Percentiles rank a stretch among this genome's conserved stretches.
Conservation (phyloP, 2,797 vertebrate genomes). For the Fistularia tabacaria region DNA sequence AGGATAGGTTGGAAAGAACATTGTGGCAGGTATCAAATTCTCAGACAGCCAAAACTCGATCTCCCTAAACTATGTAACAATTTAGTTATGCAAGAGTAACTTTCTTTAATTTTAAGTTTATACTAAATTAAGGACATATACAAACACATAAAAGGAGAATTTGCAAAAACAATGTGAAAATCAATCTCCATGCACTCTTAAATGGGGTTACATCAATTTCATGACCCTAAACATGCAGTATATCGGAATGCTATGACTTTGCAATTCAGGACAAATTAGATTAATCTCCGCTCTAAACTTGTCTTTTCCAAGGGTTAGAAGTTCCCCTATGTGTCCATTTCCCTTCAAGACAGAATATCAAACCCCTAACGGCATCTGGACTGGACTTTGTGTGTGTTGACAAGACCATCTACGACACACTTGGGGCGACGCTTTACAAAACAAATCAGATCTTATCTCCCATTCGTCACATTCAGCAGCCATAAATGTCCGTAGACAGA, state of each 20-base stretch:
- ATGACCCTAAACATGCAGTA: too few relatives aligned
- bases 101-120: too few relatives aligned
- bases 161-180: too few relatives aligned
- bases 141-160: too few relatives aligned
- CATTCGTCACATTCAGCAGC: slow-evolving; percentile 35
- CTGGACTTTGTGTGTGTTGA: slow-evolving; percentile 8
- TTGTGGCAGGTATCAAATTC: slow-evolving; percentile 11
- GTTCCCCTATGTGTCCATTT: background rate
- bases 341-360: slow-evolving; percentile 12
- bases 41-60: slow-evolving; percentile 26
- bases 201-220: too few relatives aligned
- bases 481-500: slow-evolving; percentile 34
- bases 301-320: background rate
- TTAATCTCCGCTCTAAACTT: too few relatives aligned
- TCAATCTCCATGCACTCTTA: too few relatives aligned
- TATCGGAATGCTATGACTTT: too few relatives aligned
- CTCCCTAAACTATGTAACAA: too few relatives aligned
- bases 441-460: slow-evolving; percentile 36
- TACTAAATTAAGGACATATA: too few relatives aligned
- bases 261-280: too few relatives aligned
- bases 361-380: slow-evolving; percentile 14
- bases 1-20: slow-evolving; percentile 43
- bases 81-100: too few relatives aligned
- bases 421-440: slow-evolving; percentile 13
- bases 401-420: slow-evolving; percentile 4